These are phyloP conservation scores for Allacma fusca DNA, from an alignment of 2,888 invertebrate species.

Conservation along the genomic window DNA sequence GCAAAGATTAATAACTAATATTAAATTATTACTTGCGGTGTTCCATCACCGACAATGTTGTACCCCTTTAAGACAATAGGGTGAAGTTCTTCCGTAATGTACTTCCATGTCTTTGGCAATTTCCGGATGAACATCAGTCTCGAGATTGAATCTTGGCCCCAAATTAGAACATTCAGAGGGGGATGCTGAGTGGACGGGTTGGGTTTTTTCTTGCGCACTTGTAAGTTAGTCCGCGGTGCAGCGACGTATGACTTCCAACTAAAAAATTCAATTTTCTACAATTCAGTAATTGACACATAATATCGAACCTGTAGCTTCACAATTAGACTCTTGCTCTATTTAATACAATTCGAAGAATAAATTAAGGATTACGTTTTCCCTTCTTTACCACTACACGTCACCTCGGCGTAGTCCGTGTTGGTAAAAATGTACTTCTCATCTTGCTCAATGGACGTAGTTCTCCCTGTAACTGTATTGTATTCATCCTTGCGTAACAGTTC, in stretches of 20 bases:
- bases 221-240: conserved; percentile 66
- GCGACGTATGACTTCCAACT: conserved; percentile 76
- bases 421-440: conserved; percentile 29
- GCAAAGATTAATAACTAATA: not conserved
- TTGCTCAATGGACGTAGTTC: not conserved
- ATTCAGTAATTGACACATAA: conserved; percentile 74
- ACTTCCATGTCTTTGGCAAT: conserved; percentile 40
- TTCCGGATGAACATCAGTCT: conserved; percentile 43
- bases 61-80: conserved; percentile 37
- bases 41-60: conserved; percentile 46
- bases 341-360: too few species aligned
- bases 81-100: conserved; percentile 23
- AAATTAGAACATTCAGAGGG: conserved; percentile 38
- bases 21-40: conserved; percentile 30
- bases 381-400: not conserved
- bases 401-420: conserved; percentile 37
- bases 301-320: too few species aligned
- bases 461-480: conserved; percentile 27
- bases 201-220: not conserved
- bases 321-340: too few species aligned
- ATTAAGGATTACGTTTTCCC: conserved; percentile 68
- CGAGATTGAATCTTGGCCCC: conserved; percentile 45
- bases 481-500: conserved; percentile 40
- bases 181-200: not conserved
- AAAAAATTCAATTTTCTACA: conserved; percentile 70